Percentiles rank a stretch among this genome's conserved stretches.
phyloP scores from a whole-genome alignment of 2,797 vertebrate species.

The Phoeniculus purpureus region DNA sequence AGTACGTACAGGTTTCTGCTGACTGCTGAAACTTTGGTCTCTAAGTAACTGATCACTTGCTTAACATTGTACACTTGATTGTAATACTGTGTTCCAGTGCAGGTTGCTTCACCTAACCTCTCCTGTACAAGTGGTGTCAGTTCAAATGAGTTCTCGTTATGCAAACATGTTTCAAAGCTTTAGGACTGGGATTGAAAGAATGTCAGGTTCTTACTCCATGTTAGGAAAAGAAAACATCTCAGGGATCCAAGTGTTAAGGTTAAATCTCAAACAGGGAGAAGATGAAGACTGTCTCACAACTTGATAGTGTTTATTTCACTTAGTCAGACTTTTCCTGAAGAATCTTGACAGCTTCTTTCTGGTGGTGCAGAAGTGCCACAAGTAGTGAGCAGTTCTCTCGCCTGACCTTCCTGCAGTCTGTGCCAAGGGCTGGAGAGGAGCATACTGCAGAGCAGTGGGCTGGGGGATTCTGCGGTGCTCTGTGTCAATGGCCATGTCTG shows the following conservation, averaged over 20 bases:
- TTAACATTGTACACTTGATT: background rate
- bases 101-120: background rate
- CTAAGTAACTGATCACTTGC: background rate
- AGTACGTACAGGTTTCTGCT: slow-evolving; percentile 83
- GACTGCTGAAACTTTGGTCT: background rate
- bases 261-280: background rate
- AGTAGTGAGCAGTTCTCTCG: background rate
- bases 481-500: background rate
- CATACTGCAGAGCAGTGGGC: background rate
- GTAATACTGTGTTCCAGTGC: background rate
- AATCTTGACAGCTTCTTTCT: background rate
- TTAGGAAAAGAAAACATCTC: background rate
- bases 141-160: background rate
- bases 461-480: background rate
- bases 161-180: background rate
- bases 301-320: background rate
- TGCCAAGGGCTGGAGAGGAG: background rate
- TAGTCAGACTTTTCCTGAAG: background rate
- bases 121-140: background rate
- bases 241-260: background rate
- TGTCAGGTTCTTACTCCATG: background rate
- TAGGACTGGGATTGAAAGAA: background rate
- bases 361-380: background rate
- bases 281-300: background rate
- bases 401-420: background rate